Base-by-base conservation (phyloP, 2,888 invertebrate genomes). In the Ormia ochracea region DNA sequence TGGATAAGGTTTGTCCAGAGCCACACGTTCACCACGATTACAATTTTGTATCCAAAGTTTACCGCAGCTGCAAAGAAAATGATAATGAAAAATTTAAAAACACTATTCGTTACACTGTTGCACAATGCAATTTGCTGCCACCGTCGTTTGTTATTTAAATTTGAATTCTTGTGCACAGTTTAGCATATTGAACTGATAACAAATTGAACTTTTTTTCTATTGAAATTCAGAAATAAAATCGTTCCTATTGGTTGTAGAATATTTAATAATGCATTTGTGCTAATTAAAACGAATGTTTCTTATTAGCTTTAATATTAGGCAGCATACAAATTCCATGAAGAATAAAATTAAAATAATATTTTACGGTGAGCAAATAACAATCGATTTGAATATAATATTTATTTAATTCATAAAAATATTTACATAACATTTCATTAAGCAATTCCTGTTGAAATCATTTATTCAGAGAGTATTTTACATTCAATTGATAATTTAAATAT, bases 1-100 rank as follows among this genome's bases (percentile, higher is more conserved):
- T 6, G 88, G 88, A 69, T 86, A 88, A 19, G 87, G 86, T 28
- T 88, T 85, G 43, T 85, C 84, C 0, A 81, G 70, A 68, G 84
- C 73, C 7, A 88, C 83, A 68, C 89, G 85, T 14, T 88, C 88
- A 7, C 89, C 89, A 0, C 82, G 85, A 81, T 89, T 88, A 78
- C 88, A 88, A 66, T 85, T 85, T 41, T 86, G 84, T 38, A 89
- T 81, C 69, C 84, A 84, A 48, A 87, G 70, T 54, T 85, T 87
- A 33, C 89, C 88, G 74, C 88, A 88, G 0, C 88, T 89, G 54
- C 14, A 56, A 72, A 72, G 33, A 3, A 68, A 45, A 52, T n/a
- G n/a, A n/a, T n/a, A n/a, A n/a, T n/a, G 33, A 52, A 23, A 28
- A 19, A 28, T n/a, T 41, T 14, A 14, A 41, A 17, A 31, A 9